Percentiles rank a stretch among this genome's conserved stretches.
Conservation (phyloP, 2,113 vertebrate genomes). For the Athene cunicularia region DNA sequence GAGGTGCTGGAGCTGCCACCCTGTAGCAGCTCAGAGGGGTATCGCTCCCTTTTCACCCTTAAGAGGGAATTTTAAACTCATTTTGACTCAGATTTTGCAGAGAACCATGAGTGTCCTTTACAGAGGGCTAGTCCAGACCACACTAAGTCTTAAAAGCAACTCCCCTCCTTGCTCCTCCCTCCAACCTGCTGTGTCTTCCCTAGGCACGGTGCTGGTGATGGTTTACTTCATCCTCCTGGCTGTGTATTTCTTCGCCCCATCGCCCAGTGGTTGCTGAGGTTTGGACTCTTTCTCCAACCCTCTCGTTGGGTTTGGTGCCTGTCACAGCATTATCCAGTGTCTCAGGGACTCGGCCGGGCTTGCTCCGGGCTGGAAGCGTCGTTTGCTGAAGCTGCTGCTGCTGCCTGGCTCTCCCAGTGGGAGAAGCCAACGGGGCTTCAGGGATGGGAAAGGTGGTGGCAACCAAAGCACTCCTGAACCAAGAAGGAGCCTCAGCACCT, state of each 20-base stretch:
- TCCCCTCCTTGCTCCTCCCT: background rate
- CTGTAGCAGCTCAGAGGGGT: background rate
- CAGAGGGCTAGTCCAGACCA: no score
- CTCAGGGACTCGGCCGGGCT: background rate
- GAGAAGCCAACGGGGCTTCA: background rate
- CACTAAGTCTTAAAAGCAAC: background rate
- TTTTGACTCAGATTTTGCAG: background rate
- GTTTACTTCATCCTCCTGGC: constrained; percentile 85
- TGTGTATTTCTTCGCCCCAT: constrained; percentile 83
- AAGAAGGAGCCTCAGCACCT: background rate
- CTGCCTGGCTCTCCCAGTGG: background rate
- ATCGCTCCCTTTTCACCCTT: background rate
- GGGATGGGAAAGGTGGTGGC: background rate
- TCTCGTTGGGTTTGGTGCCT: accelerated
- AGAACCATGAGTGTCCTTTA: accelerated
- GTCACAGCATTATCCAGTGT: accelerated
- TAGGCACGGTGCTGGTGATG: constrained; percentile 82
- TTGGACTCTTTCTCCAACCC: background rate
- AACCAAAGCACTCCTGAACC: background rate
- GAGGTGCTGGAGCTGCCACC: background rate
- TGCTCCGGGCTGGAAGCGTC: background rate
- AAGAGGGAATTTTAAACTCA: background rate
- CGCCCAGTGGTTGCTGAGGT: constrained; percentile 80
- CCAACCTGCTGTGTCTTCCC: background rate
- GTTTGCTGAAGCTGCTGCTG: background rate